Evolutionary conservation across 1,140 invertebrate genomes (phyloP).

Genomic region (Hycleus cichorii): DNA sequence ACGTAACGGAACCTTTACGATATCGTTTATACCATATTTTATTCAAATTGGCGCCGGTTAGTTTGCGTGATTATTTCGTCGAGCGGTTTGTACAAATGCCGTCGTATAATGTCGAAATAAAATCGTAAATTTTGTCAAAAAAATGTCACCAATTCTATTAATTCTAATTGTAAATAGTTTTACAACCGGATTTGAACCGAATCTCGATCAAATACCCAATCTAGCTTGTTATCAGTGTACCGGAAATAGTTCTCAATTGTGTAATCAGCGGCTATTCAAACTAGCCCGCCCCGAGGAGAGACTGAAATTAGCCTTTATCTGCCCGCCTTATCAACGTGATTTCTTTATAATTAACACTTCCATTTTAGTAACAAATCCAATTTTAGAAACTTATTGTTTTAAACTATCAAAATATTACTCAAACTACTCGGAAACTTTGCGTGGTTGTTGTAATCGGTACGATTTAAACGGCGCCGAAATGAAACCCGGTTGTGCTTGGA

Average conservation of each 20-base stretch:
- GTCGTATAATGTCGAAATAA: conserved; percentile 17
- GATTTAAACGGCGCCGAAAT: conserved; percentile 9
- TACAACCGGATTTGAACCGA: neutral
- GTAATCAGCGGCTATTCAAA: conserved; percentile 14
- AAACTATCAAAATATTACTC: conserved; percentile 1
- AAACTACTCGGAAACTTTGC: neutral
- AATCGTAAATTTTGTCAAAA: neutral
- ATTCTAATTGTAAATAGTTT: neutral
- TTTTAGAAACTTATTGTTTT: conserved; percentile 11
- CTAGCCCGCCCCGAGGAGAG: conserved; percentile 6
- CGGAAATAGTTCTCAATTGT: conserved; percentile 5
- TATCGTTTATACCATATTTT: conserved; percentile 47
- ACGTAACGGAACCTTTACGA: conserved; percentile 47
- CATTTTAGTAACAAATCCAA: neutral
- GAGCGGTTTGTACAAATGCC: conserved; percentile 49
- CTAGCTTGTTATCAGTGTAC: conserved; percentile 20
- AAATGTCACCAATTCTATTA: neutral
- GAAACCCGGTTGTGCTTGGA: conserved; percentile 4
- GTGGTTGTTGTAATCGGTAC: conserved; percentile 11
- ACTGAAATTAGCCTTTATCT: conserved; percentile 11
- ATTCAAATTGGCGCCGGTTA: conserved; percentile 44
- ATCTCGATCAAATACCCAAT: too few relatives aligned
- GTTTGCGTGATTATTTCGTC: conserved; percentile 48
- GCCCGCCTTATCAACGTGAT: conserved; percentile 6
- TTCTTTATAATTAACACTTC: neutral